Base-by-base conservation (phyloP, 2,888 invertebrate genomes). In the Philereme transversata region DNA sequence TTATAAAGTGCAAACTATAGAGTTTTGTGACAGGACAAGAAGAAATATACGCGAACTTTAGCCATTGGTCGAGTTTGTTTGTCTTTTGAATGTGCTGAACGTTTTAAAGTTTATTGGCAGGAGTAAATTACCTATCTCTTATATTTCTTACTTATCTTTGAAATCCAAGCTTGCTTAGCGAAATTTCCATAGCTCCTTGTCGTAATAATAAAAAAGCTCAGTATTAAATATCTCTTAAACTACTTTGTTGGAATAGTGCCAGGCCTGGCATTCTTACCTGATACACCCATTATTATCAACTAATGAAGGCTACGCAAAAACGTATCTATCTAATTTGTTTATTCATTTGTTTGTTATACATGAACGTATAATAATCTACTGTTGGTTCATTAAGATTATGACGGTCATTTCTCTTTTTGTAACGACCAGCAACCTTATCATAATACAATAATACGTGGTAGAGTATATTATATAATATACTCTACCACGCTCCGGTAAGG, bases 1-100 rank as follows among this genome's bases (percentile, higher is more conserved):
- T 78, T 74, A 74, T 70, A 72, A 62, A 51, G 68, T 69, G 67
- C 65, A 66, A 67, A 54, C 61, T 59, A 66, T 48, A 44, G 51
- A 57, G 60, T 63, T 62, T 64, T 68, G 43, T 35, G 53, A 40
- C 10, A 46, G 70, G 69, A 48, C 48, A 64, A 65, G 69, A 70
- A 62, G 60, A 68, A 71, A 66, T 63, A 56, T 68, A 51, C 59
- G 64, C 57, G 48, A 71, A 71, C 65, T 71, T 71, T 58, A 70
- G 56, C 68, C 62, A 75, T 71, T 62, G 70, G 66, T 48, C 55
- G 51, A 69, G 69, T 75, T 73, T 72, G 68, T 77, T 70, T 74
- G 68, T 65, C 65, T 70, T 67, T 56, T 64, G 40, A 65, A 69
- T 65, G 64, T 44, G 64, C 7, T 38, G 8, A 5, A 6, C 11